Conservation (phyloP, 2,797 vertebrate genomes). For the Phylloscopus collybita region DNA sequence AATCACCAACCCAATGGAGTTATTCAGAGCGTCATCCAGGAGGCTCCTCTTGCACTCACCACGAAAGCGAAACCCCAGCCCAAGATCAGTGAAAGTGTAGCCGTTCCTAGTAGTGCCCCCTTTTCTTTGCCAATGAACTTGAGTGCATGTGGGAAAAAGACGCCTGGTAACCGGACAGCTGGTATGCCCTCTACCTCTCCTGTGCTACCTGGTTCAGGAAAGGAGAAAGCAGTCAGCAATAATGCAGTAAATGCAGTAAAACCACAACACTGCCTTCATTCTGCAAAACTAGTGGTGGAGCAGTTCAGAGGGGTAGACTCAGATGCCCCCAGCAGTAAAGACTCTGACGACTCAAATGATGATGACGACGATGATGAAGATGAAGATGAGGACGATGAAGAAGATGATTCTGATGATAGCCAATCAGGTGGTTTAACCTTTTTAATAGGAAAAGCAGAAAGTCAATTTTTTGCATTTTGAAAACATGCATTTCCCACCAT, state of each 20-base stretch:
- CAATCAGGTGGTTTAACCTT: slow-evolving; percentile 87
- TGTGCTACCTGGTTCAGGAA: slow-evolving; percentile 80
- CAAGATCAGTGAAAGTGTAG: slow-evolving; percentile 77
- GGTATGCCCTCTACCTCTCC: slow-evolving; percentile 77
- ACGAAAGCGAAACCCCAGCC: slow-evolving; percentile 84
- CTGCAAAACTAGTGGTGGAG: slow-evolving; percentile 80
- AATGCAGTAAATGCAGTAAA: slow-evolving; percentile 68
- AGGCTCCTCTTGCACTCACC: slow-evolving; percentile 91
- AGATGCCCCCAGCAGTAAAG: slow-evolving; percentile 89
- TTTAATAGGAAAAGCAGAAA: slow-evolving; percentile 60
- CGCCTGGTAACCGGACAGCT: slow-evolving; percentile 69
- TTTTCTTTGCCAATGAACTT: slow-evolving; percentile 85
- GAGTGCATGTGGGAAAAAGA: slow-evolving; percentile 82
- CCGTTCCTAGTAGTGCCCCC: slow-evolving; percentile 73
- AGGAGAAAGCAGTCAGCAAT: slow-evolving; percentile 81
- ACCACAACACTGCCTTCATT: slow-evolving; percentile 80
- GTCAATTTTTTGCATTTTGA: not conserved
- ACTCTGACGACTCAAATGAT: slow-evolving; percentile 91
- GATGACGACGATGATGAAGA: slow-evolving; percentile 93
- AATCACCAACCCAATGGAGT: slow-evolving; percentile 85
- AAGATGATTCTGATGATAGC: slow-evolving; percentile 90
- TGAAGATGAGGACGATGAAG: slow-evolving; percentile 89
- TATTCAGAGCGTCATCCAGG: slow-evolving; percentile 86
- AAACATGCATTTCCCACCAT: not conserved
- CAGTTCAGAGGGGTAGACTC: slow-evolving; percentile 86